Evolutionary conservation across 2,113 vertebrate genomes (phyloP).

Genomic region (Tetrax tetrax): DNA sequence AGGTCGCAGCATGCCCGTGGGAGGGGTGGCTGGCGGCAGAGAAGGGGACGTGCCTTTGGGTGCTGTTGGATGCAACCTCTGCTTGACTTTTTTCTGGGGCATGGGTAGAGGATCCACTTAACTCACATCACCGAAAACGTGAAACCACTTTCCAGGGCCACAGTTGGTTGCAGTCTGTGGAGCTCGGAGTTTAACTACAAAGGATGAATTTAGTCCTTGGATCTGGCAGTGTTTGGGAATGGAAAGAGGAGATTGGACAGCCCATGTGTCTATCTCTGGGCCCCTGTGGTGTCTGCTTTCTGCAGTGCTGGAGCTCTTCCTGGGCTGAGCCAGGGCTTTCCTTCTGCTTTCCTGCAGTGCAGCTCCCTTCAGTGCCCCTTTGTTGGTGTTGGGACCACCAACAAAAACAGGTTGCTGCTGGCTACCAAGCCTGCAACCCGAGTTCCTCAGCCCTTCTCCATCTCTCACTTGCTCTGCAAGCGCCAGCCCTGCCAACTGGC

Average conservation of each 20-base stretch:
- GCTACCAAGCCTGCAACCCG: neutral
- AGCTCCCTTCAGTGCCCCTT: neutral
- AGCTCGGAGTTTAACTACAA: neutral
- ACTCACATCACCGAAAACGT: neutral
- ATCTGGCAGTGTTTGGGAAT: neutral
- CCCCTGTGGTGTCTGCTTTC: neutral
- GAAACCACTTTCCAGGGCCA: neutral
- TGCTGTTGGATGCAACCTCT: neutral
- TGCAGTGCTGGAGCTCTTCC: neutral
- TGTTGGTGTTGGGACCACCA: neutral
- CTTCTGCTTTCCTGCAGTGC: neutral
- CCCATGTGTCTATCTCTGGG: neutral
- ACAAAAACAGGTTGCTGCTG: neutral
- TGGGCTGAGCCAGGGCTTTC: neutral
- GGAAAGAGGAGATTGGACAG: neutral
- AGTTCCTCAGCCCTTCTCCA: neutral
- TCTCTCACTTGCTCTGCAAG: neutral
- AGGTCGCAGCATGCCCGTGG: rapidly evolving
- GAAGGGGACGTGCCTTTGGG: neutral
- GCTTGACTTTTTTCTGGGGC: neutral
- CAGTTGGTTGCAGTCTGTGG: neutral
- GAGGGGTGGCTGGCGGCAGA: neutral
- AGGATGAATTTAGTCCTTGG: neutral
- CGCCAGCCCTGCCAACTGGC: rapidly evolving
- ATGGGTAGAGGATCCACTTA: neutral